Conservation (phyloP, 92 coral and sea anemone species). For the Virgularia gustaviana region DNA sequence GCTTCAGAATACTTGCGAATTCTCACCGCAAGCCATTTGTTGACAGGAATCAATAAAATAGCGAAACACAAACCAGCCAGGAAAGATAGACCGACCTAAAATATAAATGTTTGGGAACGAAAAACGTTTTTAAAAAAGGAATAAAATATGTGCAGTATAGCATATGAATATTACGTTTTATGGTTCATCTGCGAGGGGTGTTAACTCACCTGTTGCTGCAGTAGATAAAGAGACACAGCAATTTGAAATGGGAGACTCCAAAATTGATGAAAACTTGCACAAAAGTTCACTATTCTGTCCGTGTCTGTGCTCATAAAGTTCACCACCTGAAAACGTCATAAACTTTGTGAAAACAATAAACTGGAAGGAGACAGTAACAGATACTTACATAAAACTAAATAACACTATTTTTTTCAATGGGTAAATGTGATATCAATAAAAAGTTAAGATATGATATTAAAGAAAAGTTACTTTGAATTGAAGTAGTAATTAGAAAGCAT, state of each 20-base stretch:
- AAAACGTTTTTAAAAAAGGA: too few species aligned
- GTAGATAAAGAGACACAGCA: constrained; percentile 79
- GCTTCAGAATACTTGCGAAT: constrained; percentile 76
- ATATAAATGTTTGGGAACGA: too few species aligned
- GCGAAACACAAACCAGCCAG: constrained; percentile 92
- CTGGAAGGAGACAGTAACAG: not conserved
- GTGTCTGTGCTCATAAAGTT: constrained; percentile 99
- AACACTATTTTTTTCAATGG: too few species aligned
- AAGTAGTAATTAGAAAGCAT: too few species aligned
- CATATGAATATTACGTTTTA: too few species aligned
- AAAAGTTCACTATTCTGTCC: constrained; percentile 89
- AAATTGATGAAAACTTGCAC: constrained; percentile 91
- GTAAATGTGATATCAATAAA: too few species aligned
- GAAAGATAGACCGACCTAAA: constrained; percentile 86
- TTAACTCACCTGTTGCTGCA: constrained; percentile 74
- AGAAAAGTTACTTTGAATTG: too few species aligned
- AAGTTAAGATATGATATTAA: too few species aligned
- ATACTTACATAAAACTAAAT: not conserved
- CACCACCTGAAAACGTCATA: constrained; percentile 57
- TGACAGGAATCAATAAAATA: constrained; percentile 74
- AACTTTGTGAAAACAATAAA: not conserved
- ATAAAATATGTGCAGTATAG: too few species aligned
- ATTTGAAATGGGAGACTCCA: constrained; percentile 97
- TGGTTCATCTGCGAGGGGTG: not conserved
- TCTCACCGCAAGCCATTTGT: constrained; percentile 82